phyloP scores from a whole-genome alignment of 2,113 vertebrate species.

The Dascyllus trimaculatus region DNA sequence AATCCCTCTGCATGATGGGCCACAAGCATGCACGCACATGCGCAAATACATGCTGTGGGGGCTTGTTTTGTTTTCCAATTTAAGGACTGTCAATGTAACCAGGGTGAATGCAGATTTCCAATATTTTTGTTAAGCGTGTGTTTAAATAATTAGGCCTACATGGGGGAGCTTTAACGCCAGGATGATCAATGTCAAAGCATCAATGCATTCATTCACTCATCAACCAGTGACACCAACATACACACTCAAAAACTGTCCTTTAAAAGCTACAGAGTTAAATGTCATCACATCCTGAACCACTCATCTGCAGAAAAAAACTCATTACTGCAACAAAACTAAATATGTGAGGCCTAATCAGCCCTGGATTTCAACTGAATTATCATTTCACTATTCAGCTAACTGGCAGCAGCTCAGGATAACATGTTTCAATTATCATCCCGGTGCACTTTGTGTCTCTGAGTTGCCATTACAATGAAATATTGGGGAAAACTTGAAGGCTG shows the following conservation, averaged over 20 bases:
- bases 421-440: slow-evolving; percentile 44
- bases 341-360: neutral
- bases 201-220: slow-evolving; percentile 38
- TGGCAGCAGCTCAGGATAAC: slow-evolving; percentile 11
- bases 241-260: neutral
- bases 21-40: slow-evolving; percentile 22
- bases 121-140: slow-evolving; percentile 14
- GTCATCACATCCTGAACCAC: slow-evolving; percentile 24
- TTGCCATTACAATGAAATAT: slow-evolving; percentile 51
- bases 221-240: slow-evolving; percentile 1
- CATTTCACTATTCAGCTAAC: neutral
- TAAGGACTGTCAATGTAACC: slow-evolving; percentile 35
- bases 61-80: slow-evolving; percentile 49
- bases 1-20: slow-evolving; percentile 35
- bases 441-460: slow-evolving; percentile 25
- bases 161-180: slow-evolving; percentile 34
- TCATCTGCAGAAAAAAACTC: neutral
- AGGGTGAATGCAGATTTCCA: slow-evolving; percentile 14
- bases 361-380: neutral
- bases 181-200: slow-evolving; percentile 57
- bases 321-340: neutral
- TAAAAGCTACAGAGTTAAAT: slow-evolving; percentile 7
- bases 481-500: slow-evolving; percentile 52
- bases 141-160: slow-evolving; percentile 42
- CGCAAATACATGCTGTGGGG: neutral